Evolutionary conservation across 2,113 vertebrate species (phyloP).

Genomic region (Mugil cephalus): DNA sequence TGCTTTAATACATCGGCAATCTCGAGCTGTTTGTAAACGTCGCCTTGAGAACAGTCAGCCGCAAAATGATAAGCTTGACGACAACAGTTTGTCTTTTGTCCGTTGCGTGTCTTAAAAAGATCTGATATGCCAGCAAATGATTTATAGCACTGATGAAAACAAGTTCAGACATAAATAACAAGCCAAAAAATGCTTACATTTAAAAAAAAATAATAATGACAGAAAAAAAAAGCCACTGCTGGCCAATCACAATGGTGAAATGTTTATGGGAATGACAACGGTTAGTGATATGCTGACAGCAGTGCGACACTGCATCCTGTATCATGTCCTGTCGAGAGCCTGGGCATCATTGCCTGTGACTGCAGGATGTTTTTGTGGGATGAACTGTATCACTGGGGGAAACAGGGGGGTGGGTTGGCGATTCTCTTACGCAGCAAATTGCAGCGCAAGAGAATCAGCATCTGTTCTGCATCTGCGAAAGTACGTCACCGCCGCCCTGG

Average conservation of each 20-base stretch:
- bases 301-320: slow-evolving; percentile 64
- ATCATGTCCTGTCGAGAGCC: slow-evolving; percentile 63
- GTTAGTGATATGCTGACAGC: no score
- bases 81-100: slow-evolving; percentile 6
- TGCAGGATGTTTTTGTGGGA: slow-evolving; percentile 78
- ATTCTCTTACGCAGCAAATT: slow-evolving; percentile 70
- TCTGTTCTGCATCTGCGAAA: slow-evolving; percentile 72
- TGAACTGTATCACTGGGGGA: slow-evolving; percentile 73
- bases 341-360: slow-evolving; percentile 59
- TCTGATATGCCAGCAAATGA: not conserved
- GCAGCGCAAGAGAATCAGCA: slow-evolving; percentile 66
- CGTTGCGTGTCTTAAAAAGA: not conserved
- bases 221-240: slow-evolving; percentile 10
- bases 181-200: not conserved
- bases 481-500: slow-evolving; percentile 61
- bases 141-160: not conserved
- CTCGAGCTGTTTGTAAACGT: not conserved
- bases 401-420: slow-evolving; percentile 62
- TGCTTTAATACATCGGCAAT: not conserved
- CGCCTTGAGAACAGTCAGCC: not conserved
- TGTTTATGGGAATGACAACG: no score
- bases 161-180: not conserved
- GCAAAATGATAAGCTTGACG: not conserved
- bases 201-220: not conserved
- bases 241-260: slow-evolving; percentile 31